Conservation (phyloP, 1,140 invertebrate species). For the Hyles vespertilio region DNA sequence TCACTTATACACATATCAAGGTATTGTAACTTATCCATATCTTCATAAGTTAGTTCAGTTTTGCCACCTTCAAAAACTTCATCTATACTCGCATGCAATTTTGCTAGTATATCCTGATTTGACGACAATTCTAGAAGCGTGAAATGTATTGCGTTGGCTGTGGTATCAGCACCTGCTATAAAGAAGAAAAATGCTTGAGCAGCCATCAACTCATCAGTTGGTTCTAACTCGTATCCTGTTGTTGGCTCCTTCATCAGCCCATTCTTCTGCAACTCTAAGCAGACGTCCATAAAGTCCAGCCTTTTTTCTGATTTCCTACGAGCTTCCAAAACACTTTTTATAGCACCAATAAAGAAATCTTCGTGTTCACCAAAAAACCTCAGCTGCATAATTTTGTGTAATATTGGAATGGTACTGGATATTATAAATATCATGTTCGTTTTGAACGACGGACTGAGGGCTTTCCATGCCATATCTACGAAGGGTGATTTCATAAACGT, state of each 20-base stretch:
- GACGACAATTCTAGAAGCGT: slow-evolving; percentile 51
- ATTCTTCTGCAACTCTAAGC: slow-evolving; percentile 30
- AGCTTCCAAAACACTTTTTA: slow-evolving; percentile 23
- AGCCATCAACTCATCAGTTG: slow-evolving; percentile 64
- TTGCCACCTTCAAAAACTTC: slow-evolving; percentile 32
- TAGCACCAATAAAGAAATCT: slow-evolving; percentile 30
- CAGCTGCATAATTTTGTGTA: slow-evolving; percentile 26
- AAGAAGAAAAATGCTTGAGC: slow-evolving; percentile 76
- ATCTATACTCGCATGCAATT: slow-evolving; percentile 63
- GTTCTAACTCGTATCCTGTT: slow-evolving; percentile 29
- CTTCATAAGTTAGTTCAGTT: slow-evolving; percentile 59
- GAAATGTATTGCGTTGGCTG: slow-evolving; percentile 53
- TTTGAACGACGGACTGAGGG: slow-evolving; percentile 15
- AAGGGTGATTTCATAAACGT: slow-evolving; percentile 35
- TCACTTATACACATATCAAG: slow-evolving; percentile 69
- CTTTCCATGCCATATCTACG: slow-evolving; percentile 28
- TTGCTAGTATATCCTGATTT: slow-evolving; percentile 60
- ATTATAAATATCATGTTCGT: slow-evolving; percentile 24
- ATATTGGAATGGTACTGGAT: slow-evolving; percentile 10
- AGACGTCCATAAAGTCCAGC: slow-evolving; percentile 35
- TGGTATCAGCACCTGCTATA: slow-evolving; percentile 76
- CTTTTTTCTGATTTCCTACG: slow-evolving; percentile 15
- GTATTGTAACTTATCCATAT: slow-evolving; percentile 58
- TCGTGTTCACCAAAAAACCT: slow-evolving; percentile 34
- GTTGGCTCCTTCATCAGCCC: slow-evolving; percentile 29